Base-by-base conservation (phyloP, 2,113 vertebrate genomes). In the Oncorhynchus kisutch region DNA sequence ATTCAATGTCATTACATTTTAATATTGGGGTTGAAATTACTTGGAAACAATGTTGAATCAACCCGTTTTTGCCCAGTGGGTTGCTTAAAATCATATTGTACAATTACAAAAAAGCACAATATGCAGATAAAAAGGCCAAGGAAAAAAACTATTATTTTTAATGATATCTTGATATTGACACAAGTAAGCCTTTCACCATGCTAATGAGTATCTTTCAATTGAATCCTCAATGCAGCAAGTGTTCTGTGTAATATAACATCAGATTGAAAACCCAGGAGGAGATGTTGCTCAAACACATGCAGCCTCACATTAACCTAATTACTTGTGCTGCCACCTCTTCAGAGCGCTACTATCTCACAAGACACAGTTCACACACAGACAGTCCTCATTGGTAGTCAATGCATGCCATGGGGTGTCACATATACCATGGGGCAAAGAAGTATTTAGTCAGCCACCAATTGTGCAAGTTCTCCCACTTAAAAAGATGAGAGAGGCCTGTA, bases 161-260 rank as follows among this genome's bases (percentile, higher is more conserved):
- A 45, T 45, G 8, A 45, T 9, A 45, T 9, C 8, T 45, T 45
- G 39, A 11, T 11, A 45, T 45, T 45, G 8, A 45, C 39, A 45
- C 39, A 3, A 45, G 1, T 49, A 49, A 71, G 48, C 70, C 70
- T 70, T 12, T n/a, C 13, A 11, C 34, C 54, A 39, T 70, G 31
- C 45, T 54, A 71, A 71, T 71, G 48, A 71, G 20, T 71, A 22
- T 49, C 13, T 71, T 49, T 49, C 70, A 16, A 60, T 5, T 39
- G 18, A 39, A 73, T 7, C 6, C 20, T 73, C 71, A 29, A 31
- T 34, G 51, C 27, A 62, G 18, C 20, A 39, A 9, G 9, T 48
- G 12, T 24, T n/a, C 65, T 20, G 65, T 3, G 18, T 57, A 57
- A 20, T 57, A 57, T 20, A 57, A 57, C 54, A 14, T 20, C 16